Conservation (phyloP, 2,888 invertebrate genomes). For the Cantharis nigra region DNA sequence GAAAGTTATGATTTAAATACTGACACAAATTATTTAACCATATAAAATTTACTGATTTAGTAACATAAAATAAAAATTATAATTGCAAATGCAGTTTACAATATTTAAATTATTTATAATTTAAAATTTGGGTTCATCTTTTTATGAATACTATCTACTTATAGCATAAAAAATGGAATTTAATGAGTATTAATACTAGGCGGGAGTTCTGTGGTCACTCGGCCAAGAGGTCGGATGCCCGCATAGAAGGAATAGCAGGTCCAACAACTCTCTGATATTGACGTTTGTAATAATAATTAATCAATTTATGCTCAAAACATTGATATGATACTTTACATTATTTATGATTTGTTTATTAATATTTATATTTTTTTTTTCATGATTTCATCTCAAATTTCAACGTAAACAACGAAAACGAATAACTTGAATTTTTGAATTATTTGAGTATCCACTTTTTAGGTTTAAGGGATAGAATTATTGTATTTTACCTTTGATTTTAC, state of each 20-base stretch:
- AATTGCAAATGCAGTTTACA: not conserved
- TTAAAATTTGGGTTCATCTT: not conserved
- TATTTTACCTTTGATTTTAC: too few relatives aligned
- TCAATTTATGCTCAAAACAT: not conserved
- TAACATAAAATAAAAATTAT: not conserved
- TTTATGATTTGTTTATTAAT: not conserved
- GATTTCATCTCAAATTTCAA: too few relatives aligned
- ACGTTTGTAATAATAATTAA: not conserved
- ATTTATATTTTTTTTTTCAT: too few relatives aligned
- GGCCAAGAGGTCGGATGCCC: conserved; percentile 35
- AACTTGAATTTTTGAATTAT: too few relatives aligned
- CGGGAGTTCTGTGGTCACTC: conserved; percentile 33
- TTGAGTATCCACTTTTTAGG: too few relatives aligned
- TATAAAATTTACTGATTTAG: not conserved
- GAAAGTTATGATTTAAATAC: not conserved
- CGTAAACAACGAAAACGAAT: too few relatives aligned
- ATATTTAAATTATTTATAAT: not conserved
- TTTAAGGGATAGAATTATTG: too few relatives aligned
- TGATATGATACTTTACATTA: not conserved
- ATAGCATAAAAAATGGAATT: not conserved
- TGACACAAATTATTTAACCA: not conserved
- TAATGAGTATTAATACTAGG: not conserved
- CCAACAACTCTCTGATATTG: not conserved
- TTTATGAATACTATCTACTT: not conserved
- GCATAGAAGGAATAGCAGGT: not conserved